Conservation (phyloP, 2,888 invertebrate genomes). For the Oligia latruncula region DNA sequence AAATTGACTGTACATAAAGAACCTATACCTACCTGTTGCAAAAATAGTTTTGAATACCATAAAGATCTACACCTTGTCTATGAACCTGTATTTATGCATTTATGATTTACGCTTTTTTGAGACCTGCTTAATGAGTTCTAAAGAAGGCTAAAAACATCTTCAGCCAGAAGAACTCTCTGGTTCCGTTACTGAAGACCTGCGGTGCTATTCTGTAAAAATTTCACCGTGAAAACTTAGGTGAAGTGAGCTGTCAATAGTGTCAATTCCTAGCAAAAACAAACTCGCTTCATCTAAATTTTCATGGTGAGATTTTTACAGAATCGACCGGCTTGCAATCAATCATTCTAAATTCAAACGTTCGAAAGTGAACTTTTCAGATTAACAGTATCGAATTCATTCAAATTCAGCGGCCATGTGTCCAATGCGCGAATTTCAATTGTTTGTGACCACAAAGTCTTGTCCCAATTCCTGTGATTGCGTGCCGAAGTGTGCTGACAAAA, state of each 20-base stretch:
- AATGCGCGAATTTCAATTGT: constrained; percentile 59
- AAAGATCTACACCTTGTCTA: background rate
- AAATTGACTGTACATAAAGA: background rate
- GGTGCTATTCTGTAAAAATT: too few relatives aligned
- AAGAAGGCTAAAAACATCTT: background rate
- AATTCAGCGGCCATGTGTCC: constrained; percentile 36
- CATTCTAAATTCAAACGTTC: constrained; percentile 35
- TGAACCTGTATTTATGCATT: background rate
- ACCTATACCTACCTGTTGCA: background rate
- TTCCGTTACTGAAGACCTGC: background rate
- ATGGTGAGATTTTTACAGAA: too few relatives aligned
- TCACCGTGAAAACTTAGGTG: too few relatives aligned
- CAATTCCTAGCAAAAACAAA: too few relatives aligned
- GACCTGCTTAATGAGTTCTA: background rate
- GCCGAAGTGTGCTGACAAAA: constrained; percentile 73
- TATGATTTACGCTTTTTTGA: background rate
- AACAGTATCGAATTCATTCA: constrained; percentile 40
- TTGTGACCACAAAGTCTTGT: constrained; percentile 55
- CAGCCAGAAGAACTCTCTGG: background rate
- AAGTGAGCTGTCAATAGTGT: too few relatives aligned
- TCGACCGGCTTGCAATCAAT: background rate
- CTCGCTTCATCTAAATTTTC: too few relatives aligned
- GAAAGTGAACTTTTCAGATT: constrained; percentile 31
- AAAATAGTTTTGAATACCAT: background rate
- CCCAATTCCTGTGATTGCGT: constrained; percentile 64